Conservation (phyloP, 2,797 vertebrate genomes). For the Novumbra hubbsi region DNA sequence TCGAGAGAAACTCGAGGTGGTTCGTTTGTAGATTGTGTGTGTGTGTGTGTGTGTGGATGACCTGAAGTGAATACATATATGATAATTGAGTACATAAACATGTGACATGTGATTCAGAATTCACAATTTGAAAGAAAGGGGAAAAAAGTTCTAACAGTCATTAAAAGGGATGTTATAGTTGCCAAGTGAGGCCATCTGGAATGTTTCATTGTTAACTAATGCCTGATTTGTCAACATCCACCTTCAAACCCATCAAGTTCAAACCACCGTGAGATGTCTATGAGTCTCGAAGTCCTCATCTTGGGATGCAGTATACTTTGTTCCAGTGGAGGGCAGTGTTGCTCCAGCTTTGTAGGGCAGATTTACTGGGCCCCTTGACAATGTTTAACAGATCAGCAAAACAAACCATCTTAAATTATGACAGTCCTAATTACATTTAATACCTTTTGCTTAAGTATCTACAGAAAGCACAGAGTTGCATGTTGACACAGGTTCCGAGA, state of each 20-base stretch:
- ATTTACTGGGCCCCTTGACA: neutral
- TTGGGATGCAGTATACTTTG: neutral
- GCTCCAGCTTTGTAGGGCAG: constrained; percentile 28
- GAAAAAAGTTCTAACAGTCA: no score
- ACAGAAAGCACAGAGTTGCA: neutral
- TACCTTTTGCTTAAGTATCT: constrained; percentile 9
- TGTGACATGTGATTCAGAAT: neutral
- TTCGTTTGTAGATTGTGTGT: constrained; percentile 24
- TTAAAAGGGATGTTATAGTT: no score
- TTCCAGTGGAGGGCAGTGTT: constrained; percentile 60
- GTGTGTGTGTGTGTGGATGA: constrained; percentile 43
- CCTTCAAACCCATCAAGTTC: no score
- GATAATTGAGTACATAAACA: neutral
- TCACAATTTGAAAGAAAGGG: no score
- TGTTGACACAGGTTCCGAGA: neutral
- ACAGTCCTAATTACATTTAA: neutral
- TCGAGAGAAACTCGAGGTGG: neutral
- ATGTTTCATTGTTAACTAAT: no score
- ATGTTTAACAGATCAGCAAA: constrained; percentile 27
- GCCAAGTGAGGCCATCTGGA: no score
- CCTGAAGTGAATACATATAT: constrained; percentile 29
- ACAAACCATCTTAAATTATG: neutral
- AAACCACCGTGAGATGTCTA: neutral
- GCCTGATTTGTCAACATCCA: no score
- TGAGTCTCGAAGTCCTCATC: neutral